Conservation (phyloP, 2,797 vertebrate species). For the Parauchenoglanis ngamensis region DNA sequence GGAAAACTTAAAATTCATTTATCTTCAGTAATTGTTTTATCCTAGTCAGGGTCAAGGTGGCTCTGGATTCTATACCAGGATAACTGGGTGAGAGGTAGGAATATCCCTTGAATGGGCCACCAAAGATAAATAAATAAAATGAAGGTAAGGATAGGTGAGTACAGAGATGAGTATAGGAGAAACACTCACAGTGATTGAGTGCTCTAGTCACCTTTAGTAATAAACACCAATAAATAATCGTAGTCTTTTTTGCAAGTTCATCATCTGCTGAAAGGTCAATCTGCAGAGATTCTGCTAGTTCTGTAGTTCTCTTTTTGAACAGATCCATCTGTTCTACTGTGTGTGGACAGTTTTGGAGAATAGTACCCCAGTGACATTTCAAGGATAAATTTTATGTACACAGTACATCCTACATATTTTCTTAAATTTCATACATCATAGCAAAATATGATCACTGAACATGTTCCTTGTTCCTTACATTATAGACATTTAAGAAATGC, state of each 20-base stretch:
- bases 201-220: constrained; percentile 37
- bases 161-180: constrained; percentile 36
- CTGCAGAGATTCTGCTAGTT: not conserved
- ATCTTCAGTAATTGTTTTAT: not conserved
- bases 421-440: not conserved
- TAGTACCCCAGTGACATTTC: constrained; percentile 16
- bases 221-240: constrained; percentile 21
- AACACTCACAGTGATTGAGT: constrained; percentile 55
- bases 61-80: not conserved
- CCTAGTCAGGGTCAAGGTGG: not conserved
- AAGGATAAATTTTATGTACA: not conserved
- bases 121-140: not conserved
- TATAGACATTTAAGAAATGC: not conserved
- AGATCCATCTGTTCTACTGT: not conserved
- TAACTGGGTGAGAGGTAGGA: not conserved
- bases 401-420: not conserved
- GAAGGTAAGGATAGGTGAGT: constrained; percentile 44
- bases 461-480: not conserved
- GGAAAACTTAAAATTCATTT: not conserved
- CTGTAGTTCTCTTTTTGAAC: not conserved
- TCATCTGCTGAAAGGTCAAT: constrained; percentile 35
- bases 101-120: not conserved
- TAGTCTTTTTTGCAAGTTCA: constrained; percentile 37
- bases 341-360: constrained; percentile 6
- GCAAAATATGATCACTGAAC: not conserved